Evolutionary conservation across 2,797 vertebrate genomes (phyloP).

Genomic region (Ptychadena robeensis): DNA sequence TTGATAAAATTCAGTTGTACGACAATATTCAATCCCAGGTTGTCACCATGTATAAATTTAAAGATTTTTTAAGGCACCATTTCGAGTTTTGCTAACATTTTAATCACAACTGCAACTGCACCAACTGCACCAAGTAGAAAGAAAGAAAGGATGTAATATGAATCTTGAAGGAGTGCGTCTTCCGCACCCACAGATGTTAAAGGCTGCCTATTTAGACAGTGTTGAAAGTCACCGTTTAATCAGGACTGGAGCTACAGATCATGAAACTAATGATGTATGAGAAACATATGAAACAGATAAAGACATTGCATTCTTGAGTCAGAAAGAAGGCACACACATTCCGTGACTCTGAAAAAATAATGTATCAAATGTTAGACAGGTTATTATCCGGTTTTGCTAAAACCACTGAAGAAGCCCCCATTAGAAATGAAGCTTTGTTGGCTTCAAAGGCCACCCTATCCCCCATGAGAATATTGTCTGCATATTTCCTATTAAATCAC

Average conservation of each 20-base stretch:
- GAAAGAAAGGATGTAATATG: neutral
- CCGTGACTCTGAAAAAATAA: constrained; percentile 24
- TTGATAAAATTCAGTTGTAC: too few species aligned
- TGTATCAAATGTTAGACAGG: constrained; percentile 40
- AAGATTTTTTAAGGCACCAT: neutral
- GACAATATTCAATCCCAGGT: too few species aligned
- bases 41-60: too few species aligned
- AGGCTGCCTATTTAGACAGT: constrained; percentile 20
- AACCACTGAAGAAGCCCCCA: constrained; percentile 28
- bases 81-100: neutral
- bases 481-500: constrained; percentile 27
- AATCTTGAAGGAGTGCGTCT: neutral
- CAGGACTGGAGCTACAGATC: constrained; percentile 28
- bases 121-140: neutral
- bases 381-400: constrained; percentile 34
- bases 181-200: constrained; percentile 31
- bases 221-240: constrained; percentile 36
- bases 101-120: too few species aligned
- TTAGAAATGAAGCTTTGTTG: constrained; percentile 16
- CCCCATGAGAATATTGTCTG: constrained; percentile 31
- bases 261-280: constrained; percentile 40
- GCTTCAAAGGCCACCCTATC: constrained; percentile 5
- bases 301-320: constrained; percentile 37
- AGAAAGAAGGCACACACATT: constrained; percentile 39
- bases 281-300: constrained; percentile 52